Conservation (phyloP, 2,888 invertebrate genomes). For the Platycheirus albimanus region DNA sequence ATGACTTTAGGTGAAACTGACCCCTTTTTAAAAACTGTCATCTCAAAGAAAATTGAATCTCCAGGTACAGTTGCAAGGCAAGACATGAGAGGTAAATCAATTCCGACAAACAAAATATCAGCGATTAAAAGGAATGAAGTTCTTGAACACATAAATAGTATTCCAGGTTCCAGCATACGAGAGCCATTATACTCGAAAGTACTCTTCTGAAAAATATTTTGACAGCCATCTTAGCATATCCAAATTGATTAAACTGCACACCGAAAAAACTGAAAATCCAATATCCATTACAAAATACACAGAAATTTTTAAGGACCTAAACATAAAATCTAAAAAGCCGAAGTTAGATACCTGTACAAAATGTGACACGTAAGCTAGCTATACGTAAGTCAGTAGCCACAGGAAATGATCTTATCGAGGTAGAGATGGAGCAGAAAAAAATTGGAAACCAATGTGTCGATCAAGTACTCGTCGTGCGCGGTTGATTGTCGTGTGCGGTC, state of each 20-base stretch:
- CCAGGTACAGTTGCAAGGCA: neutral
- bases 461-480: too few species aligned
- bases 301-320: conserved; percentile 4
- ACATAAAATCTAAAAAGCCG: conserved; percentile 19
- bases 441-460: too few species aligned
- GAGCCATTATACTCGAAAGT: neutral
- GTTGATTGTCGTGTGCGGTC: too few species aligned
- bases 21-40: conserved; percentile 1
- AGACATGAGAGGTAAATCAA: neutral
- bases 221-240: neutral
- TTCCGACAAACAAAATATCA: neutral
- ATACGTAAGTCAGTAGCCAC: neutral
- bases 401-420: neutral
- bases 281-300: conserved; percentile 10
- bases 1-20: conserved; percentile 6
- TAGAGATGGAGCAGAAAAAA: neutral
- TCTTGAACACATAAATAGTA: neutral
- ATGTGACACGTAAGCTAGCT: conserved; percentile 6
- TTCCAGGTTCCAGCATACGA: neutral
- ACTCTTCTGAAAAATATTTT: neutral
- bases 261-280: neutral
- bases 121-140: neutral
- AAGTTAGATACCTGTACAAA: conserved; percentile 3
- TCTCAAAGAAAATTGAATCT: conserved; percentile 8
- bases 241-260: neutral